phyloP scores from a whole-genome alignment of 1,140 invertebrate species.

The Himalopsyche phryganea region DNA sequence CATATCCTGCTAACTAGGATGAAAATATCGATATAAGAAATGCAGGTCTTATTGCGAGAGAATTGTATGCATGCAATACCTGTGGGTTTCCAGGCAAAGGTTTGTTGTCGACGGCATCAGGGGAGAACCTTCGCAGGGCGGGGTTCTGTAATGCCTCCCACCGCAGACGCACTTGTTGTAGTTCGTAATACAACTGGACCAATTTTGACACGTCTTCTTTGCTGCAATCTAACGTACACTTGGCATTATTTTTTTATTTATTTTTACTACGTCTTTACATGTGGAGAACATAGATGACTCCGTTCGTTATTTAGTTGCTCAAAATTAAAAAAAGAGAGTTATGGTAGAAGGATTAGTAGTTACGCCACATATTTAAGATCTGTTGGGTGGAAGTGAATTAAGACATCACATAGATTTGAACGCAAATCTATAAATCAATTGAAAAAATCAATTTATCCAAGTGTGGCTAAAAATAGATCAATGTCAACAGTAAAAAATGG shows the following conservation, averaged over 20 bases:
- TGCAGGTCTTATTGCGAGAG: too few relatives aligned
- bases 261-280: not conserved
- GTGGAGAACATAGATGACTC: not conserved
- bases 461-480: too few relatives aligned
- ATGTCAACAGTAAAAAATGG: too few relatives aligned
- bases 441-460: too few relatives aligned
- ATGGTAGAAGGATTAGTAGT: not conserved
- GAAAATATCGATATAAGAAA: too few relatives aligned
- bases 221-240: conserved; percentile 8
- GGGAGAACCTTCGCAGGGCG: conserved; percentile 1
- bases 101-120: not conserved
- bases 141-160: conserved; percentile 31
- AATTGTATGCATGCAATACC: too few relatives aligned
- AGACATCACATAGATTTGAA: too few relatives aligned
- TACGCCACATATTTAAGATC: too few relatives aligned
- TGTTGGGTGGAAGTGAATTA: too few relatives aligned
- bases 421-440: too few relatives aligned
- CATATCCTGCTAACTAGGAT: too few relatives aligned
- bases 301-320: too few relatives aligned
- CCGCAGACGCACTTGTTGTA: conserved; percentile 11
- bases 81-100: conserved; percentile 1
- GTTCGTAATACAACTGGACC: conserved; percentile 16
- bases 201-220: conserved; percentile 19
- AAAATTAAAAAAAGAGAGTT: not conserved
- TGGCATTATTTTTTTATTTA: not conserved